Evolutionary conservation across 2,113 vertebrate species (phyloP).

Genomic region (Prochilodus magdalenae): DNA sequence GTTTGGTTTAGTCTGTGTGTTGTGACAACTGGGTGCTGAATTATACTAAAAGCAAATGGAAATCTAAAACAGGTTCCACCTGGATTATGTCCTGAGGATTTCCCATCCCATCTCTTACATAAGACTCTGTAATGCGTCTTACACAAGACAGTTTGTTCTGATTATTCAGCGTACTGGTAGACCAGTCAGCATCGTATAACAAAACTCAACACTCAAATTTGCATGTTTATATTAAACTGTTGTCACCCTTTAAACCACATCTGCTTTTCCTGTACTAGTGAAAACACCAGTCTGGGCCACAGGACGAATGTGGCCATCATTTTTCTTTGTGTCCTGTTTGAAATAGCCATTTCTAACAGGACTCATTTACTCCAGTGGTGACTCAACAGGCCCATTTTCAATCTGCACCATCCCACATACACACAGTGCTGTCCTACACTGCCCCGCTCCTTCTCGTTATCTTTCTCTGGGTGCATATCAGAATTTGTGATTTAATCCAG

Average conservation of each 20-base stretch:
- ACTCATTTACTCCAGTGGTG: conserved; percentile 30
- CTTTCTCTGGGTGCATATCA: background rate
- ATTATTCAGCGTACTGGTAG: conserved; percentile 58
- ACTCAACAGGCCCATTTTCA: conserved; percentile 44
- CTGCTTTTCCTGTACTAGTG: background rate
- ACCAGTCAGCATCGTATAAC: background rate
- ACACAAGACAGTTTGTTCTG: conserved; percentile 63
- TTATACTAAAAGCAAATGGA: conserved; percentile 12
- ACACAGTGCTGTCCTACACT: background rate
- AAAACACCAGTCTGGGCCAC: background rate
- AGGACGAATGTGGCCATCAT: background rate
- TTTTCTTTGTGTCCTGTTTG: conserved; percentile 2
- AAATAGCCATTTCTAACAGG: no score
- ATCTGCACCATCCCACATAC: background rate
- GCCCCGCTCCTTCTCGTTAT: background rate
- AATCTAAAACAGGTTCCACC: conserved; percentile 38
- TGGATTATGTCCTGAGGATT: conserved; percentile 57
- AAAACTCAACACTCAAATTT: conserved; percentile 5
- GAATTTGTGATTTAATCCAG: background rate
- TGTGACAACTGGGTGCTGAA: conserved; percentile 29
- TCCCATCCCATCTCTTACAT: conserved; percentile 61
- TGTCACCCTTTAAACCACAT: background rate
- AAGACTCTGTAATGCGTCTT: conserved; percentile 64
- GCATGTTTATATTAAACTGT: no score
- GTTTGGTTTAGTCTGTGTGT: background rate